Percentiles rank a stretch among this genome's conserved stretches.
phyloP scores from a whole-genome alignment of 2,888 invertebrate genomes.

The Darwinula stevensoni region DNA sequence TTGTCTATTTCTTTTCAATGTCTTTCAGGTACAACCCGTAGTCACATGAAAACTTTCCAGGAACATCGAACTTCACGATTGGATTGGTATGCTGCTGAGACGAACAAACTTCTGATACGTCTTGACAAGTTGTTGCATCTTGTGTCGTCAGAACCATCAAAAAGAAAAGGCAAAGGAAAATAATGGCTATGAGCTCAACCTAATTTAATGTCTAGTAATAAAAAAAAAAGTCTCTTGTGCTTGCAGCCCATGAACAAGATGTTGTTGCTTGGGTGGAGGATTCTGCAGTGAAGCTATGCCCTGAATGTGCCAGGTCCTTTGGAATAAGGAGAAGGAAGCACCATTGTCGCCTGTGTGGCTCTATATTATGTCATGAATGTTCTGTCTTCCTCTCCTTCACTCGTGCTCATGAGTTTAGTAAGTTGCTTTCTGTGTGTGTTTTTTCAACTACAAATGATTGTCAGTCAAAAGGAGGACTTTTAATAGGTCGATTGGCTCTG shows the following conservation, averaged over 20 bases:
- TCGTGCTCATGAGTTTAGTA: too few relatives aligned
- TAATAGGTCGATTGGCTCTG: too few relatives aligned
- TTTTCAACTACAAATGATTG: too few relatives aligned
- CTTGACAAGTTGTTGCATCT: constrained; percentile 64
- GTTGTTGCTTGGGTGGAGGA: constrained; percentile 82
- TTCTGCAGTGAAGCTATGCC: constrained; percentile 57
- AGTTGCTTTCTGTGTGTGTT: too few relatives aligned
- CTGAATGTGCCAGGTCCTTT: constrained; percentile 65
- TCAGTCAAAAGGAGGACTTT: too few relatives aligned
- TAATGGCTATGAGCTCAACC: too few relatives aligned
- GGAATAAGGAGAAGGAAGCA: constrained; percentile 64
- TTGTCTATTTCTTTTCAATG: too few relatives aligned
- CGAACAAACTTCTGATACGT: constrained; percentile 77
- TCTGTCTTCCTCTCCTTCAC: too few relatives aligned
- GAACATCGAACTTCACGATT: constrained; percentile 30
- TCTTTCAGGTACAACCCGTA: constrained; percentile 26
- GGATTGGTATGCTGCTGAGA: constrained; percentile 71
- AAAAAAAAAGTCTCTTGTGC: too few relatives aligned
- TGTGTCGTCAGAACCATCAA: constrained; percentile 29
- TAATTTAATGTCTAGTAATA: too few relatives aligned
- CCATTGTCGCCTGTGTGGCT: constrained; percentile 69
- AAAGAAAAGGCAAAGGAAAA: too few relatives aligned
- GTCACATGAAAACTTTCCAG: constrained; percentile 44
- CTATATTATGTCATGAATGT: too few relatives aligned
- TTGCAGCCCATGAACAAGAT: constrained; percentile 29